Evolutionary conservation across 2,888 invertebrate genomes (phyloP).

Genomic region (Drosophila limbata): DNA sequence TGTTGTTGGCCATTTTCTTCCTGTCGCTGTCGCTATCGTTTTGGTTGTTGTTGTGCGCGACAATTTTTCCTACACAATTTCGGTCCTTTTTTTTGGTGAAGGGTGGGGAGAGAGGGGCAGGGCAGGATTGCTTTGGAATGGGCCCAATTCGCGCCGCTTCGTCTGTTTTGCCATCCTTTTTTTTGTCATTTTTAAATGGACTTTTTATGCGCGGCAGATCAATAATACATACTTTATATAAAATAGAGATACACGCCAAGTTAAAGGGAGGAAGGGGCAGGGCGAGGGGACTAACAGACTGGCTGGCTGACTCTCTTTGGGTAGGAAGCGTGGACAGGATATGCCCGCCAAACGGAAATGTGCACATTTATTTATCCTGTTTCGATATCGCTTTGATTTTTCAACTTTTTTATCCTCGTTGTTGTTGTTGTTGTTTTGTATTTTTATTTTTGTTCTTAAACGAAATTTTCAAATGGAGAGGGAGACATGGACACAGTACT

Average conservation of each 20-base stretch:
- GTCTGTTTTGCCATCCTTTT: conserved; percentile 46
- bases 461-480: conserved; percentile 78
- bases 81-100: conserved; percentile 40
- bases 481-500: conserved; percentile 20
- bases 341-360: conserved; percentile 79
- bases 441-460: conserved; percentile 59
- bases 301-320: conserved; percentile 30
- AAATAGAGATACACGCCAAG: conserved; percentile 44
- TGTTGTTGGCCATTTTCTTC: conserved; percentile 36
- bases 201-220: conserved; percentile 82
- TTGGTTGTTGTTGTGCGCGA: conserved; percentile 44
- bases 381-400: conserved; percentile 82
- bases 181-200: conserved; percentile 75
- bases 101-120: neutral
- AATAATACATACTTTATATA: conserved; percentile 77
- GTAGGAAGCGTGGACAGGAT: conserved; percentile 77
- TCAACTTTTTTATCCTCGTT: conserved; percentile 35
- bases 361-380: conserved; percentile 82
- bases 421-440: conserved; percentile 1
- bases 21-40: conserved; percentile 19
- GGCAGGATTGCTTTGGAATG: conserved; percentile 12
- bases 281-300: conserved; percentile 8
- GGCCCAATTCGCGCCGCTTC: conserved; percentile 61
- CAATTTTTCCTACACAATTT: conserved; percentile 77
- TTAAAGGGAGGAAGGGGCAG: conserved; percentile 4